Conservation (phyloP, 2,888 invertebrate species). For the Nomada goodeniana region DNA sequence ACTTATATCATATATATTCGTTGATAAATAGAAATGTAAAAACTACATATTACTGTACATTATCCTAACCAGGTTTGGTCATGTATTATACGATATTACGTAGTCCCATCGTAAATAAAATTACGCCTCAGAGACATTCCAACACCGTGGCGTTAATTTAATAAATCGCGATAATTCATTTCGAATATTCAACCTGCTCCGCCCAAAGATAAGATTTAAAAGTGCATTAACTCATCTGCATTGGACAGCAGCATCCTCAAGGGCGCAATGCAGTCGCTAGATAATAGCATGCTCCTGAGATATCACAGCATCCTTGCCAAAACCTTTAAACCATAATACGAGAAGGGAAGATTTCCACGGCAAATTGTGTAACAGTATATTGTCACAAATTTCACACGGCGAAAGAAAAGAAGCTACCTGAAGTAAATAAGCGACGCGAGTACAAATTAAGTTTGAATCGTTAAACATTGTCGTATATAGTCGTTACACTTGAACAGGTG, state of each 20-base stretch:
- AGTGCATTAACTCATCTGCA: constrained; percentile 32
- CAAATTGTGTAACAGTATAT: neutral
- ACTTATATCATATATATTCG: too few relatives aligned
- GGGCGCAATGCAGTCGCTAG: neutral
- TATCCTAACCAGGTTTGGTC: too few relatives aligned
- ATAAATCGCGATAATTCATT: constrained; percentile 1
- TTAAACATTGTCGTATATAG: too few relatives aligned
- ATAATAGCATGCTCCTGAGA: constrained; percentile 4
- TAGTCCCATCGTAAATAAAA: neutral
- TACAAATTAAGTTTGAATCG: too few relatives aligned
- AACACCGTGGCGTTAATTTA: neutral
- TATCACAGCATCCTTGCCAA: constrained; percentile 19
- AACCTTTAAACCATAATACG: neutral
- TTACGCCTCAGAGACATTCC: too few relatives aligned
- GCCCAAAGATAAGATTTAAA: constrained; percentile 12
- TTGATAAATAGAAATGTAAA: too few relatives aligned
- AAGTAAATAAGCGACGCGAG: too few relatives aligned
- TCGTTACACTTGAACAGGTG: too few relatives aligned
- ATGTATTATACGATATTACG: neutral
- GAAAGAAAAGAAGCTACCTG: too few relatives aligned
- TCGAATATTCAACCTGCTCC: neutral
- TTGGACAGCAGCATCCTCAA: neutral
- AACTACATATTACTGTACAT: too few relatives aligned
- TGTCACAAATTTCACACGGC: too few relatives aligned
- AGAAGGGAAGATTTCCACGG: neutral